These are phyloP conservation scores for Xylophagus ater DNA, from an alignment of 2,888 invertebrate genomes.

Conservation along the genomic window DNA sequence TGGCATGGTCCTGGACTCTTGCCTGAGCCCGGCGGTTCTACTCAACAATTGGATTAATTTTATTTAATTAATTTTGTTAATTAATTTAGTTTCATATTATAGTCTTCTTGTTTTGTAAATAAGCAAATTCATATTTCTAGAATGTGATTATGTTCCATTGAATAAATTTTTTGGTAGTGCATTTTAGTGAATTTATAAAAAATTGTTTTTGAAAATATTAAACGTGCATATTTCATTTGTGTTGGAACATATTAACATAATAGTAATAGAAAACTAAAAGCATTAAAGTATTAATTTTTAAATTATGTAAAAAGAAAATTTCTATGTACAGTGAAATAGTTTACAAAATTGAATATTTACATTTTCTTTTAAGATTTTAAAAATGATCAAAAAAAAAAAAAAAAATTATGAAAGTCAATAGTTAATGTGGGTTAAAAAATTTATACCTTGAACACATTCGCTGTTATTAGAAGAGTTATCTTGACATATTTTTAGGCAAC, in stretches of 20 bases:
- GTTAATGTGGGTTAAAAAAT: conserved; percentile 1
- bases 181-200: too few species aligned
- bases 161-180: too few species aligned
- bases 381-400: too few species aligned
- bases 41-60: conserved; percentile 19
- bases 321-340: too few species aligned
- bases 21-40: conserved; percentile 59
- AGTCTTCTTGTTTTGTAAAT: neutral
- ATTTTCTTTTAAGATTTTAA: too few species aligned
- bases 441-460: conserved; percentile 37
- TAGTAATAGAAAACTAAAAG: conserved; percentile 17
- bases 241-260: too few species aligned
- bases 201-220: too few species aligned
- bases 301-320: too few species aligned
- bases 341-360: too few species aligned
- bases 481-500: conserved; percentile 37
- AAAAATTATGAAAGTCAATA: conserved; percentile 7
- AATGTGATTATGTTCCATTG: too few species aligned
- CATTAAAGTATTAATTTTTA: conserved; percentile 13
- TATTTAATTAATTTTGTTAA: conserved; percentile 6
- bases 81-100: neutral
- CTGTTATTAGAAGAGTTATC: conserved; percentile 19
- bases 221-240: too few species aligned
- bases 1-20: conserved; percentile 69
- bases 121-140: neutral